Percentiles rank a stretch among this genome's conserved stretches.
Conservation (phyloP, 1,140 invertebrate genomes). For the Acromyrmex heyeri region DNA sequence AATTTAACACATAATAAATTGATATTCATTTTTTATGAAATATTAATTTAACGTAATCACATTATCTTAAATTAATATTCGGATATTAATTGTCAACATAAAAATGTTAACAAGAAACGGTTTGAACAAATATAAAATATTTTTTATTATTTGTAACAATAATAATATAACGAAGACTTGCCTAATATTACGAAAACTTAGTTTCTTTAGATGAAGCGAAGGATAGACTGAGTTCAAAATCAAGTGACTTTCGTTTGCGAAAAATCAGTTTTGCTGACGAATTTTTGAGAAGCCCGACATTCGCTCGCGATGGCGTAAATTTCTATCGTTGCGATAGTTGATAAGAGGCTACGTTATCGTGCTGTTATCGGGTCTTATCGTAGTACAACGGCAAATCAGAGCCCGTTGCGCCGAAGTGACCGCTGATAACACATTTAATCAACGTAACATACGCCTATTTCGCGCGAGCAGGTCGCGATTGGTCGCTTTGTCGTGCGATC, state of each 20-base stretch:
- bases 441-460: constrained; percentile 62
- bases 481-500: constrained; percentile 57
- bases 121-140: too few species aligned
- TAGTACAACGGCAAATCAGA: constrained; percentile 35
- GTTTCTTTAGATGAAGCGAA: neutral
- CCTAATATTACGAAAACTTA: neutral
- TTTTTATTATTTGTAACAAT: too few species aligned
- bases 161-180: neutral
- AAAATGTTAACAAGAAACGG: too few species aligned
- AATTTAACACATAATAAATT: too few species aligned
- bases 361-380: constrained; percentile 43
- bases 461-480: constrained; percentile 58
- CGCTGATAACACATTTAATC: constrained; percentile 57
- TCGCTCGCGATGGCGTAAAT: constrained; percentile 46
- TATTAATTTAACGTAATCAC: too few species aligned
- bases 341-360: constrained; percentile 37
- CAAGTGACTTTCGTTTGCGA: neutral
- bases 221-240: neutral
- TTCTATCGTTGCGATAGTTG: constrained; percentile 43
- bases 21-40: too few species aligned
- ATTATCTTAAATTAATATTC: too few species aligned
- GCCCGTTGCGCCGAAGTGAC: constrained; percentile 39
- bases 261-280: neutral
- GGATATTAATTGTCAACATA: too few species aligned
- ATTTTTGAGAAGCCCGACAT: constrained; percentile 10